These are phyloP conservation scores for Lepidurus arcticus DNA, from an alignment of 1,140 invertebrate genomes.

Conservation along the genomic window DNA sequence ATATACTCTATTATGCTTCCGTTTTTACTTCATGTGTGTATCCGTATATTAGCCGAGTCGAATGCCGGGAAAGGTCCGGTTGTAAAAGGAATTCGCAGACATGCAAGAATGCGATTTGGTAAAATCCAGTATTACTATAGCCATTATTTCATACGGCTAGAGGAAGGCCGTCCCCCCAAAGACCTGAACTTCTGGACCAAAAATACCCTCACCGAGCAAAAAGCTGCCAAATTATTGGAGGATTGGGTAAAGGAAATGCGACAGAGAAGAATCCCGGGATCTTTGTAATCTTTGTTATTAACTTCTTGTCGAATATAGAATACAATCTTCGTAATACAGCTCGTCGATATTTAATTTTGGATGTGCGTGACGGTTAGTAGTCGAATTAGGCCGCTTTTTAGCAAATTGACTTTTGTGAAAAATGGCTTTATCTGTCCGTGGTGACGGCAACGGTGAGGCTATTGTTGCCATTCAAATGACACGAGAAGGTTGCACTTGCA, in stretches of 20 bases:
- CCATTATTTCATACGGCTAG: constrained; percentile 82
- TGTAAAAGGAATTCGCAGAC: constrained; percentile 75
- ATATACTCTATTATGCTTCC: constrained; percentile 42
- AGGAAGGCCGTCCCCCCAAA: constrained; percentile 84
- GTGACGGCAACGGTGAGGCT: not conserved
- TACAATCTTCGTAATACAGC: not conserved
- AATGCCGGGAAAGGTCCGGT: constrained; percentile 66
- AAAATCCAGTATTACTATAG: constrained; percentile 69
- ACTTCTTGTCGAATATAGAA: constrained; percentile 26
- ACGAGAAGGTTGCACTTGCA: constrained; percentile 10
- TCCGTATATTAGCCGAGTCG: constrained; percentile 68
- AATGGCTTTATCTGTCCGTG: not conserved
- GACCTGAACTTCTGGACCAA: constrained; percentile 53
- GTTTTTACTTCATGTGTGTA: constrained; percentile 37
- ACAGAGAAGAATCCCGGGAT: constrained; percentile 39
- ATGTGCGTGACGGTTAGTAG: not conserved
- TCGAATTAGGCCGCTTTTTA: not conserved
- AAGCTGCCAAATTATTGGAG: constrained; percentile 63
- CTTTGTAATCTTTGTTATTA: constrained; percentile 31
- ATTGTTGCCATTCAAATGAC: not conserved
- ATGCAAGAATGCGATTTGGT: constrained; percentile 64
- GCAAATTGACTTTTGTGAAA: not conserved
- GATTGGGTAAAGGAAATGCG: constrained; percentile 58
- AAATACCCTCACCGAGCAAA: constrained; percentile 43
- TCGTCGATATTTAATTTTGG: not conserved